Base-by-base conservation (phyloP, 1,140 invertebrate genomes). In the Pectinophora gossypiella region DNA sequence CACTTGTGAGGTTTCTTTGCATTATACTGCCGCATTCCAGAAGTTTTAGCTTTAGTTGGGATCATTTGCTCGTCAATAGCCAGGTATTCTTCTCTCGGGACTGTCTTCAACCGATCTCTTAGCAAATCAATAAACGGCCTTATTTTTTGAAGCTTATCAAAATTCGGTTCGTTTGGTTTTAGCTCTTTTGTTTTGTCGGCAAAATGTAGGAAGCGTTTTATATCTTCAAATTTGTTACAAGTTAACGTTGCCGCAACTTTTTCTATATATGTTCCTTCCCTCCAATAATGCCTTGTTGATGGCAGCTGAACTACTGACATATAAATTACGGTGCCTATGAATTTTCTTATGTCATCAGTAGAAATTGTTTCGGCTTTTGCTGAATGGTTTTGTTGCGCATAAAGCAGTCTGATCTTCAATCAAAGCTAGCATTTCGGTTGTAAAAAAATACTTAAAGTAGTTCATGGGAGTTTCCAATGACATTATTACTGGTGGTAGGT, bases 1-100 rank as follows among this genome's bases (percentile, higher is more conserved):
- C 74, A 76, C 50, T 87, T 88, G 44, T 80, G 68, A 6, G 85
- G 79, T 27, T 50, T 56, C 27, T 67, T 68, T 1, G 64, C 68
- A 32, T 82, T 68, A 59, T 88, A 85, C 48, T 84, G 82, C 42
- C 77, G 76, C 19, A 77, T 62, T 5, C 22, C 22, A 18, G 68
- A 54, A 1, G 54, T 43, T 19, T 67, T 48, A 10, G 68, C 70
- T 62, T 82, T 88, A 43, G 68, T 83, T 6, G 70, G 53, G 9
- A 54, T 54, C 12, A 27, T 27, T 6, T 27, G n/a, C n/a, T n/a
- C n/a, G n/a, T n/a, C 35, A 12, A 38, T 15, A 4, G 70, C 53
- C 21, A 68, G 42, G 57, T 54, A 49, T 47, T 72, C 63, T 55
- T 76, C 62, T 48, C 46, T 56, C 6, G 59, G 56, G 0, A 63